A percentile compares a stretch with the other conserved stretches of the same genome.
phyloP scores from a whole-genome alignment of 2,113 vertebrate species.

The Oxygymnocypris stewartii region DNA sequence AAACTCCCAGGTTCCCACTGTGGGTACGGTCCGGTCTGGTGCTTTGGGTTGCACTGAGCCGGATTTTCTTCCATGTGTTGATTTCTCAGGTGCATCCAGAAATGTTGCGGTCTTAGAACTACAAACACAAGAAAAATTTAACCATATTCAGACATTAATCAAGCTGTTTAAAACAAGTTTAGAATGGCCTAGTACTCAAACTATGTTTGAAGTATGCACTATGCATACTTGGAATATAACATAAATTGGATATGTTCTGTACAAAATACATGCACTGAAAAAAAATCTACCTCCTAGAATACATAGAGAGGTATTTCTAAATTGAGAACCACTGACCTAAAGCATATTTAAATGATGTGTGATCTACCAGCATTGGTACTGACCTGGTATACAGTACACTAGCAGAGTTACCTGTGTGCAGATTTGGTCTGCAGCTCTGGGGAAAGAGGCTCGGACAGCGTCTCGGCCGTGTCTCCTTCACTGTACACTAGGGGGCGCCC shows the following conservation, averaged over 20 bases:
- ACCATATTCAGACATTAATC: background rate
- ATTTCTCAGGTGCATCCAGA: slow-evolving; percentile 8
- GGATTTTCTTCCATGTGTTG: slow-evolving; percentile 43
- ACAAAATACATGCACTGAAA: too few relatives aligned
- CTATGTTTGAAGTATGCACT: background rate
- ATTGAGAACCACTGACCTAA: too few relatives aligned
- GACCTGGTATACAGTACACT: too few relatives aligned
- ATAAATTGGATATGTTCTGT: too few relatives aligned
- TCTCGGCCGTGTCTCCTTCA: slow-evolving; percentile 75
- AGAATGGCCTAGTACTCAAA: background rate
- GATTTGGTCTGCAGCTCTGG: slow-evolving; percentile 58
- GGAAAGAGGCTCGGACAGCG: slow-evolving; percentile 70
- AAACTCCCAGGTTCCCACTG: slow-evolving; percentile 91
- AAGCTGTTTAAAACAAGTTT: background rate
- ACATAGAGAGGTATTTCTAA: too few relatives aligned
- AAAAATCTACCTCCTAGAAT: too few relatives aligned
- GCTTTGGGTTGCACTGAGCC: background rate
- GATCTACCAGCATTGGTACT: too few relatives aligned
- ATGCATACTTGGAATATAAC: background rate
- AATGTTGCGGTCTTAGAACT: slow-evolving; percentile 50
- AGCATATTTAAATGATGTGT: too few relatives aligned
- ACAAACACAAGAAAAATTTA: slow-evolving; percentile 36
- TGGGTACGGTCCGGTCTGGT: slow-evolving; percentile 64
- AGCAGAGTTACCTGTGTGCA: slow-evolving; percentile 59
- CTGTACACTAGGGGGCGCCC: slow-evolving; percentile 69